phyloP scores from a whole-genome alignment of 1,140 invertebrate species.

The Elysia chlorotica region DNA sequence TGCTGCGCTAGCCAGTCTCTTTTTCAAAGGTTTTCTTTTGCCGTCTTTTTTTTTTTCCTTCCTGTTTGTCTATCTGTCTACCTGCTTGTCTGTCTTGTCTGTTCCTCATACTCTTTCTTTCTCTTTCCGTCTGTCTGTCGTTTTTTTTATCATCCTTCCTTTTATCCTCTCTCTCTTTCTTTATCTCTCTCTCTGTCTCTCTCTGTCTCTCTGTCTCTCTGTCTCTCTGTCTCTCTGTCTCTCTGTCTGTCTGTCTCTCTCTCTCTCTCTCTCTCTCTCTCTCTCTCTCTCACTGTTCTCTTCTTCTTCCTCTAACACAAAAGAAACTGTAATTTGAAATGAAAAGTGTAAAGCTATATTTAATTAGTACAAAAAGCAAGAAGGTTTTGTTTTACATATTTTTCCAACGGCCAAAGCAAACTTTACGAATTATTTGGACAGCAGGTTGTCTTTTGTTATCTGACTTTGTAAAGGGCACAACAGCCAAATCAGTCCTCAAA shows the following conservation, averaged over 20 bases:
- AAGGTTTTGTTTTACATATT: no score
- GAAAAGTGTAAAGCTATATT: no score
- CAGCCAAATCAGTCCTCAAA: no score
- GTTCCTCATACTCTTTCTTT: not conserved
- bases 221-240: conserved; percentile 4
- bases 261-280: conserved; percentile 11
- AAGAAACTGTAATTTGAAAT: no score
- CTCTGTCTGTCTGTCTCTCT: conserved; percentile 11
- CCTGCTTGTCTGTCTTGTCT: not conserved
- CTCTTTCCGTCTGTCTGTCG: conserved; percentile 1
- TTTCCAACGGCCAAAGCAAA: no score
- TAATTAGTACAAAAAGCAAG: no score
- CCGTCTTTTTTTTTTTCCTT: not conserved
- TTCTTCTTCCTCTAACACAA: not conserved
- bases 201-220: conserved; percentile 6
- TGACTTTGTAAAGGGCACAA: no score
- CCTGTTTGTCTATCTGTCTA: not conserved
- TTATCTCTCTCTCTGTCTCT: conserved; percentile 19
- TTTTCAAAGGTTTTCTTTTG: not conserved
- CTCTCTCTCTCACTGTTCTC: conserved; percentile 9
- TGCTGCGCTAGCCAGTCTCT: no score
- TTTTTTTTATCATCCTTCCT: conserved; percentile 12
- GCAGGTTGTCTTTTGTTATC: no score
- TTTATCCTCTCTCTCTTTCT: conserved; percentile 15
- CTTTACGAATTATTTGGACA: no score